phyloP scores from a whole-genome alignment of 2,797 vertebrate species.

The Sternotherus odoratus region DNA sequence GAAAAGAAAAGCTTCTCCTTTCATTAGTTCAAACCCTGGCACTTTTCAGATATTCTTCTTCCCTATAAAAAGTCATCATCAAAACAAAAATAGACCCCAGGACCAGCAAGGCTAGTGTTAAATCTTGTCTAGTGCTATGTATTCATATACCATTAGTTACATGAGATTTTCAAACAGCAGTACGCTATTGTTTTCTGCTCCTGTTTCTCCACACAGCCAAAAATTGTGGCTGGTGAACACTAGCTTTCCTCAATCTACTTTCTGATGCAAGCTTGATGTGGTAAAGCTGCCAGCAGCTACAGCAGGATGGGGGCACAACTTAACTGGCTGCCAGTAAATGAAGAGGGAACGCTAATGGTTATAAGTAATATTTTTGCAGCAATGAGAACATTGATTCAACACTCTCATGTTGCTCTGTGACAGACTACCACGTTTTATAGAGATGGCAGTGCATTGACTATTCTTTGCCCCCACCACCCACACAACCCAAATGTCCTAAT shows the following conservation, averaged over 20 bases:
- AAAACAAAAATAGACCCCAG: background rate
- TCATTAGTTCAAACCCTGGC: background rate
- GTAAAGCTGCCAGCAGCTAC: background rate
- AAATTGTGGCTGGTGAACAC: background rate
- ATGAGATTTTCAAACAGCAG: background rate
- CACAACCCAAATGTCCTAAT: constrained; percentile 53
- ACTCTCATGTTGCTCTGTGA: constrained; percentile 38
- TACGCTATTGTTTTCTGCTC: background rate
- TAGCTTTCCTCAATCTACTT: constrained; percentile 26
- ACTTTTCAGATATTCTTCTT: background rate
- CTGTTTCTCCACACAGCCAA: background rate
- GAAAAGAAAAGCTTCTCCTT: background rate
- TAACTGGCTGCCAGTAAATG: constrained; percentile 57
- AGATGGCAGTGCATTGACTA: constrained; percentile 9
- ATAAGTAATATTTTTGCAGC: constrained; percentile 24
- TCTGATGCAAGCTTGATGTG: constrained; percentile 32
- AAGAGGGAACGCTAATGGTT: constrained; percentile 56
- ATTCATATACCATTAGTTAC: constrained; percentile 8
- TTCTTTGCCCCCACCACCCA: constrained; percentile 31
- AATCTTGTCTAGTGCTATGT: background rate
- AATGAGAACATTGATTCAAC: constrained; percentile 48
- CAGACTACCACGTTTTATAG: constrained; percentile 51
- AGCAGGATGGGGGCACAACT: background rate
- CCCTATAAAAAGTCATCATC: background rate
- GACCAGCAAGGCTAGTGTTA: background rate